Evolutionary conservation across 2,888 invertebrate species (phyloP).

Genomic region (Lycocerus yunnanus): DNA sequence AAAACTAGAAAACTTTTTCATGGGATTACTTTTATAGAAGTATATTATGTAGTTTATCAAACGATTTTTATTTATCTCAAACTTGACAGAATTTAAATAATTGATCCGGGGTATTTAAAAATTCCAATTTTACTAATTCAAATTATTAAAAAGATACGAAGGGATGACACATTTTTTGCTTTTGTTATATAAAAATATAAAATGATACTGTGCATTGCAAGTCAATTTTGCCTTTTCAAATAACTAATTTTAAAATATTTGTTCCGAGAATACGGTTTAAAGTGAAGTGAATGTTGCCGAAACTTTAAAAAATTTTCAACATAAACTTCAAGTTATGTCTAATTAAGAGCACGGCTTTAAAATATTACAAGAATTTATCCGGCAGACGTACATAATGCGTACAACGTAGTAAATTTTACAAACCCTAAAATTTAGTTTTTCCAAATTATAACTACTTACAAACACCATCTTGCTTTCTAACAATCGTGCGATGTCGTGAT

Average conservation of each 20-base stretch:
- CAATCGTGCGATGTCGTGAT: slow-evolving; percentile 65
- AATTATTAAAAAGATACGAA: background rate
- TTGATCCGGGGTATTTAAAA: background rate
- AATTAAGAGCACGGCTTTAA: background rate
- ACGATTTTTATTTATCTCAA: background rate
- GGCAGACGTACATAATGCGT: background rate
- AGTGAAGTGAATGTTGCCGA: background rate
- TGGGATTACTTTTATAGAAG: background rate
- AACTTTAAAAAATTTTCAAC: background rate
- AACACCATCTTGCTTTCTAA: slow-evolving; percentile 73
- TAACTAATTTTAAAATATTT: background rate
- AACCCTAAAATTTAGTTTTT: background rate
- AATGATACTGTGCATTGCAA: no score
- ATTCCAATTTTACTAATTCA: background rate
- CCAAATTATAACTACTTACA: slow-evolving; percentile 53
- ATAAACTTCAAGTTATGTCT: background rate
- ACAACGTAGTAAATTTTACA: background rate
- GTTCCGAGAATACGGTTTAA: background rate
- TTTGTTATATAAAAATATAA: no score
- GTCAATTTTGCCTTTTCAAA: no score
- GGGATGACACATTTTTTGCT: no score
- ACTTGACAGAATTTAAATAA: background rate
- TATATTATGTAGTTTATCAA: background rate
- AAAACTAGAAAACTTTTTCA: background rate
- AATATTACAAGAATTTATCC: background rate